These are phyloP conservation scores for Spisula solida DNA, from an alignment of 2,888 invertebrate genomes.

Conservation along the genomic window DNA sequence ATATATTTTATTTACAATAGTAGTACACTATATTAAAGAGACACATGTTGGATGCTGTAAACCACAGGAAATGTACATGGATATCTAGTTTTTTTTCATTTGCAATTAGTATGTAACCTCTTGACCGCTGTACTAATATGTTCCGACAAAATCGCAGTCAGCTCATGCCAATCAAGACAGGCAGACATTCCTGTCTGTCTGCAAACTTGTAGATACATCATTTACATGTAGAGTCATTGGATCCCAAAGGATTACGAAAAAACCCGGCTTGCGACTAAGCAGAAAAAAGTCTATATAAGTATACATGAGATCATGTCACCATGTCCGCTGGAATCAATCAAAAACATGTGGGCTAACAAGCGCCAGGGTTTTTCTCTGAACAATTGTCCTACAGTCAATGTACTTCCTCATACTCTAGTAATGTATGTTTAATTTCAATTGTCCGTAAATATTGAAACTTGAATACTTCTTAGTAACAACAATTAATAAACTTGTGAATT, in stretches of 20 bases:
- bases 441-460: too few species aligned
- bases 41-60: background rate
- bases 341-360: background rate
- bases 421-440: too few species aligned
- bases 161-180: slow-evolving; percentile 25
- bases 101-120: slow-evolving; percentile 11
- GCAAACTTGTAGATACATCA: background rate
- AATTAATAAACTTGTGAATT: too few species aligned
- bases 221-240: slow-evolving; percentile 5
- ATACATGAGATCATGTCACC: background rate
- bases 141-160: slow-evolving; percentile 30
- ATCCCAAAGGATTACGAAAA: background rate
- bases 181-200: slow-evolving; percentile 11
- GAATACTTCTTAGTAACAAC: too few species aligned
- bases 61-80: background rate
- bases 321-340: background rate
- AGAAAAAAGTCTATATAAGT: background rate
- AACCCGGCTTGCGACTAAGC: background rate
- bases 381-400: background rate
- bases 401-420: too few species aligned
- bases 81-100: background rate
- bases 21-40: too few species aligned
- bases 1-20: too few species aligned
- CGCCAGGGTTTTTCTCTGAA: background rate
- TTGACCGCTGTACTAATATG: slow-evolving; percentile 23